Evolutionary conservation across 2,797 vertebrate genomes (phyloP), one percentile per base, ranked within the genome.

Genomic region (Sebastes variabilis): DNA sequence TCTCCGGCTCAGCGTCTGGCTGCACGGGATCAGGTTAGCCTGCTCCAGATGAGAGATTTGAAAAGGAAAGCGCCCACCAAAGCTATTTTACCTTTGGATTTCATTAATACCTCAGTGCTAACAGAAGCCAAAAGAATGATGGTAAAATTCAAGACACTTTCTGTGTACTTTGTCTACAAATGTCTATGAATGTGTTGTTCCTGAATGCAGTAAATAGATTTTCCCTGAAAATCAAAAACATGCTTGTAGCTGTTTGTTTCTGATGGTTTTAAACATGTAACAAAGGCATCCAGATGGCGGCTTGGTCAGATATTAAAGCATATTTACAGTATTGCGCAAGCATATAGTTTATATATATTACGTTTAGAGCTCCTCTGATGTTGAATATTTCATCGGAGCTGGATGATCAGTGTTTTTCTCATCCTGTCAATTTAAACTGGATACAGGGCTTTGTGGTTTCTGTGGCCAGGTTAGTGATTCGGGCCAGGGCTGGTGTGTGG

Each of bases 21-120:
- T 81, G 83, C 75, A 80, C 36, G 9, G 92, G 95, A 95, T 96
- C 95, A 94, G 92, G 94, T 95, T 94, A 94, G 92, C 89, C 86
- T 80, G 89, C 89, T 80, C 20, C 32, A 88, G 93, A 94, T 95
- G 93, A 95, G 88, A 94, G 94, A 94, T 94, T 85, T 93, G 87
- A 91, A 91, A 79, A 91, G 85, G 90, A 92, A 87, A 90, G 81
- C 86, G 56, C 61, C 88, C 88, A 87, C 80, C 87, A 83, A 85
- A 84, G 79, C 86, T 87, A 87, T 89, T 93, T 88, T 71, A 88
- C 87, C 82, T 79, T 79, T 87, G 77, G 82, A 84, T 92, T 90
- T 90, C 81, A 88, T 89, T 85, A 89, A 85, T 83, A 66, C 36
- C 25, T 69, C 32, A 38, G 74, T 58, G 55, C 61, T 64, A 73